Evolutionary conservation across 2,888 invertebrate species (phyloP).

Genomic region (Neoitamus cyanurus): DNA sequence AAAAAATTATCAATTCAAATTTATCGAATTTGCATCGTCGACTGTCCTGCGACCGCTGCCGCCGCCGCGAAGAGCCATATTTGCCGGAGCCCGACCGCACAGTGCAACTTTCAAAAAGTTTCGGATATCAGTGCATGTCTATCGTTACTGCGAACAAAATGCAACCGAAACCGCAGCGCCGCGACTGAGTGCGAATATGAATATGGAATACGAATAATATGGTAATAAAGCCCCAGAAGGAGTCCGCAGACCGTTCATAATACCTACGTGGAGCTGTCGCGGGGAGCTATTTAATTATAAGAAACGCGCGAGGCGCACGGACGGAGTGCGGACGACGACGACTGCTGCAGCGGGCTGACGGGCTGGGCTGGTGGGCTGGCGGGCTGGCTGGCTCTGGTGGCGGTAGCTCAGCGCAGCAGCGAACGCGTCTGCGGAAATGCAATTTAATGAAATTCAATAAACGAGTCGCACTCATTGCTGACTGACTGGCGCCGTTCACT

Average conservation of each 20-base stretch:
- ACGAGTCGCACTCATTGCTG: constrained; percentile 46
- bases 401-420: neutral
- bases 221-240: constrained; percentile 22
- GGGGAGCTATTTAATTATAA: constrained; percentile 39
- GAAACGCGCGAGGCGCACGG: constrained; percentile 9
- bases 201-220: constrained; percentile 32
- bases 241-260: constrained; percentile 28
- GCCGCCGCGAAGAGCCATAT: neutral
- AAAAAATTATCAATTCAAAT: neutral
- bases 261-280: constrained; percentile 24
- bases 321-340: neutral
- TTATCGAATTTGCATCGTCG: neutral
- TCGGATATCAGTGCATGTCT: constrained; percentile 31
- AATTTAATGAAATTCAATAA: constrained; percentile 45
- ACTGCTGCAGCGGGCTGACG: no score
- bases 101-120: constrained; percentile 35
- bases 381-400: no score
- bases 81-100: neutral
- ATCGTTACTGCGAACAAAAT: constrained; percentile 23
- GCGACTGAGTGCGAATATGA: neutral
- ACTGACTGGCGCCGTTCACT: constrained; percentile 44
- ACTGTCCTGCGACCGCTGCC: neutral
- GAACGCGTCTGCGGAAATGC: constrained; percentile 44
- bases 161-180: constrained; percentile 18
- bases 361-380: no score